Evolutionary conservation across 2,797 vertebrate species (phyloP), one percentile per base, ranked within the genome.

Genomic region (Pyrrhura leucotis): DNA sequence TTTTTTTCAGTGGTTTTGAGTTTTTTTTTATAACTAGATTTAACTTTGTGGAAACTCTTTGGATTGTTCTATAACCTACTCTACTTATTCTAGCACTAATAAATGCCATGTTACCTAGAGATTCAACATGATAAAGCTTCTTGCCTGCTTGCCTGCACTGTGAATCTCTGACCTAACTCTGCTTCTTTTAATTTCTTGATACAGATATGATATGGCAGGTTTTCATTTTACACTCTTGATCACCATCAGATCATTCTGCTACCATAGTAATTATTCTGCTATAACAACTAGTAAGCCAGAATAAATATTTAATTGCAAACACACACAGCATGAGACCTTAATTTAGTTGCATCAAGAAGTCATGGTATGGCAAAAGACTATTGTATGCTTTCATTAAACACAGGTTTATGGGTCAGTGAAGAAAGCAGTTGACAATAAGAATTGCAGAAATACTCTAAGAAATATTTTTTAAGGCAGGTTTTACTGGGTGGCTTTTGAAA

Each of bases 301-400:
- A 90, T 93, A 93, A 95, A 94, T 95, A 95, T 90, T 88, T 95
- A 54, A 85, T 74, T 91, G 35, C 21, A 95, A 91, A 80, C 65
- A 83, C 25, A 19, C 54, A 42, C 5, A 82, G 35, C 35, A 47
- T 59, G 73, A 54, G 29, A 67, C 47, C 44, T 83, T 85, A 83
- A 68, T 40, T 31, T 37, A 81, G 28, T 40, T 85, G 18, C 40
- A 79, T 48, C 53, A 72, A 61, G 31, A 79, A 88, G 68, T 74
- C 47, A 77, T 0, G 0, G 5, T 22, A 69, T 17, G 47, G 42
- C 21, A 71, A 73, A 79, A 89, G 17, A 45, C 7, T 51, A 5
- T 12, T 88, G 26, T 12, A 61, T 21, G 10, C 21, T 88, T 66
- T 76, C 40, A 37, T 61, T 73, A 85, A 82, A 88, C 31, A 44